A percentile compares a stretch with the other conserved stretches of the same genome.
phyloP scores from a whole-genome alignment of 1,140 invertebrate genomes.

The Cotesia vestalis region DNA sequence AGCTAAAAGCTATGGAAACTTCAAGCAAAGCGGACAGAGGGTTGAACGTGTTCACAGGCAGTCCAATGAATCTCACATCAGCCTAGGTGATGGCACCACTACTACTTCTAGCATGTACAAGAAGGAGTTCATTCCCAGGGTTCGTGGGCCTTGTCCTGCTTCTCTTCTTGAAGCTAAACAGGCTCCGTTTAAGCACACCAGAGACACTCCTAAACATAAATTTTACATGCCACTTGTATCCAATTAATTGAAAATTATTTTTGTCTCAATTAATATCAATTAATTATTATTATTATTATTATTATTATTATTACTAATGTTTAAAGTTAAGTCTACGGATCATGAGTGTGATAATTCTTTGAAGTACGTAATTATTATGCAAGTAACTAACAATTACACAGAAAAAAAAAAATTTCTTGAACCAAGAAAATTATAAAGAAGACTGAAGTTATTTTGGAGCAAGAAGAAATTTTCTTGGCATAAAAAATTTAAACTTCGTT shows the following conservation, averaged over 20 bases:
- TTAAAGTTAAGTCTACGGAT: no score
- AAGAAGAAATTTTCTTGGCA: no score
- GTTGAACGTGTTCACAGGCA: conserved; percentile 68
- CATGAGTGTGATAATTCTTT: no score
- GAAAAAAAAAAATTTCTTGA: no score
- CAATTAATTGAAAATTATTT: conserved; percentile 41
- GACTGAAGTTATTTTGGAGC: no score
- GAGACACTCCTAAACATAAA: conserved; percentile 83
- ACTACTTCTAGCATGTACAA: conserved; percentile 74
- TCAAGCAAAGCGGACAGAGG: conserved; percentile 63
- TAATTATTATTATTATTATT: background rate
- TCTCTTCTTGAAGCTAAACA: conserved; percentile 76
- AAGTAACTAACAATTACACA: no score
- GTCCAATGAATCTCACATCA: conserved; percentile 77
- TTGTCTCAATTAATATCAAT: background rate
- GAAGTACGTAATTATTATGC: no score
- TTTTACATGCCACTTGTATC: conserved; percentile 75
- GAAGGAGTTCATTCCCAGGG: conserved; percentile 76
- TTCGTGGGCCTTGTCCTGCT: conserved; percentile 79
- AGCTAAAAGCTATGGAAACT: conserved; percentile 74
- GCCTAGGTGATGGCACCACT: conserved; percentile 71
- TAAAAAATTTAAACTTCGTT: no score
- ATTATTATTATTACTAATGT: background rate
- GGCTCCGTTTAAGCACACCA: conserved; percentile 81
- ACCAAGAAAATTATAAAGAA: no score